Percentiles rank a stretch among this genome's conserved stretches.
These are phyloP conservation scores for Gopherus flavomarginatus DNA, from an alignment of 2,113 vertebrate genomes.

Conservation along the genomic window DNA sequence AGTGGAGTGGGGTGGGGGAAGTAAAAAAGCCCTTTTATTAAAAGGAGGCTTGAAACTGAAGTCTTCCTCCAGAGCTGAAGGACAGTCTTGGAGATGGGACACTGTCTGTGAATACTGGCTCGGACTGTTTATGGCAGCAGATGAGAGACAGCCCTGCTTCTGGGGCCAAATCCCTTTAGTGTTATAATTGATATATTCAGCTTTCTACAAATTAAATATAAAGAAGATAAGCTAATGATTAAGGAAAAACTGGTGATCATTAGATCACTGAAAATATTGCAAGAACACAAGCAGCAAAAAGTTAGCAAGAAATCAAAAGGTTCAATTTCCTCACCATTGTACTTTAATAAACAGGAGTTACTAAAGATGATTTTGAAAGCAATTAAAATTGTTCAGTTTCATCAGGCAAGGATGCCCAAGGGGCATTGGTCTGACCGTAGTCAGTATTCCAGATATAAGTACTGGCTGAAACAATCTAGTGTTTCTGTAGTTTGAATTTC, in stretches of 20 bases:
- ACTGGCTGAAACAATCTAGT: background rate
- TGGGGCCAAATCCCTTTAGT: background rate
- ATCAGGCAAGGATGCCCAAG: background rate
- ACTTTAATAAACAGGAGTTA: background rate
- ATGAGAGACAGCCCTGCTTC: background rate
- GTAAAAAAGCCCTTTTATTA: too few species aligned
- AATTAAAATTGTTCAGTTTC: conserved; percentile 17
- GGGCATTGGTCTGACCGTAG: background rate
- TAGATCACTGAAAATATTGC: background rate
- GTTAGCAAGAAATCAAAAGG: background rate
- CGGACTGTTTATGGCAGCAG: background rate
- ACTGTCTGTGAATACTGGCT: too few species aligned
- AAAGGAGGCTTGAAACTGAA: too few species aligned
- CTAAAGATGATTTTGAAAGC: background rate
- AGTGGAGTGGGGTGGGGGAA: too few species aligned
- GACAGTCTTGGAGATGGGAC: too few species aligned
- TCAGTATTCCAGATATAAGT: background rate
- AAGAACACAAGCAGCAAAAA: background rate
- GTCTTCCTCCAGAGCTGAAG: too few species aligned
- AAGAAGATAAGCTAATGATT: background rate
- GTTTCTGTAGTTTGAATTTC: background rate
- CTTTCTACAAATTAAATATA: background rate
- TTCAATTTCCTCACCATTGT: background rate
- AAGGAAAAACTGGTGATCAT: background rate
- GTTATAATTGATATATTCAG: background rate